These are phyloP conservation scores for Pangasianodon hypophthalmus DNA, from an alignment of 2,113 vertebrate species.

Conservation along the genomic window DNA sequence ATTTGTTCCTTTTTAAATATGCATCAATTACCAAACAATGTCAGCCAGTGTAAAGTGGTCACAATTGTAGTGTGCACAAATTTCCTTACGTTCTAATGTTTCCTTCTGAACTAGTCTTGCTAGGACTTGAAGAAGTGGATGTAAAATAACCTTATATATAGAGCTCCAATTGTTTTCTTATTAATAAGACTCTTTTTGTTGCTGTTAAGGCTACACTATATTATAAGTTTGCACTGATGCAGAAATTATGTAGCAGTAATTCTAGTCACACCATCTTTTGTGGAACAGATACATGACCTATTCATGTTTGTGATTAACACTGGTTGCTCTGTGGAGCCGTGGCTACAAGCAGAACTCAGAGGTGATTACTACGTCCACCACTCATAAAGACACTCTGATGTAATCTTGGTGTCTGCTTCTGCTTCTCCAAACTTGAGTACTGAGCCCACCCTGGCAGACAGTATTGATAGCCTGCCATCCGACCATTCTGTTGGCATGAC, in stretches of 20 bases:
- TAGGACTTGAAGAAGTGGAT: background rate
- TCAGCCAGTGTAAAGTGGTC: background rate
- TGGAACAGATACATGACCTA: background rate
- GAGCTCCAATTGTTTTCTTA: background rate
- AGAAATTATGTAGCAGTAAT: background rate
- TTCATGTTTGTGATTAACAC: background rate
- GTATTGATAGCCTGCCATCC: background rate
- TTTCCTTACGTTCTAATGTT: background rate
- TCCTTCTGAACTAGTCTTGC: background rate
- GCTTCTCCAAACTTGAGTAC: background rate
- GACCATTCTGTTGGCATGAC: background rate
- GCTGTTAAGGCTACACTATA: background rate
- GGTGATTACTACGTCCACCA: background rate
- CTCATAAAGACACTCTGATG: conserved; percentile 4
- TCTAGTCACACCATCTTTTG: background rate
- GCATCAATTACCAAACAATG: background rate
- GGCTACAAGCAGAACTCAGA: background rate
- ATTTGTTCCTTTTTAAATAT: background rate
- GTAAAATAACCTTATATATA: background rate
- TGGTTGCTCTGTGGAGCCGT: background rate
- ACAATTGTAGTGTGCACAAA: background rate
- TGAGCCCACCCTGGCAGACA: background rate
- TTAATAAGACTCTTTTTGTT: background rate
- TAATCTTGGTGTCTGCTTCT: background rate
- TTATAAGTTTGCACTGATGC: background rate